Percentiles rank a stretch among this genome's conserved stretches.
Conservation (phyloP, 2,888 invertebrate genomes). For the Ditylenchus weischeri region DNA sequence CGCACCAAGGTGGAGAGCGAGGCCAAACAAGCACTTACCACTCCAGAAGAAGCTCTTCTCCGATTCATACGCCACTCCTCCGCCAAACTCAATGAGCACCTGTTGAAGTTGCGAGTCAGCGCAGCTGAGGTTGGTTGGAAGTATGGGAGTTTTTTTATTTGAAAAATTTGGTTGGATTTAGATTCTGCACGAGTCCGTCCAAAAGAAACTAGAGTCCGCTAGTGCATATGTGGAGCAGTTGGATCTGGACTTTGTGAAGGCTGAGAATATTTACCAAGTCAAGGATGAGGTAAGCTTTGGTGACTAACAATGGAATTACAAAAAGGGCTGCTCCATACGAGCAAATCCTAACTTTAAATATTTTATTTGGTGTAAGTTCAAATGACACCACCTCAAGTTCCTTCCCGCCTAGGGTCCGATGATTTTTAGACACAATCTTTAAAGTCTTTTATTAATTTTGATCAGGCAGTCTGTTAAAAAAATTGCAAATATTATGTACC, state of each 20-base stretch:
- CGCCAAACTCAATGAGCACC: constrained; percentile 15
- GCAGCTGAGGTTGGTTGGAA: background rate
- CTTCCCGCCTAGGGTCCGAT: too few relatives aligned
- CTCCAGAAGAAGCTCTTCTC: constrained; percentile 29
- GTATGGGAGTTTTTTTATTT: constrained; percentile 8
- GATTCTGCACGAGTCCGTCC: constrained; percentile 20
- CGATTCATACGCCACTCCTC: constrained; percentile 22
- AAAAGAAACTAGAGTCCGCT: constrained; percentile 23
- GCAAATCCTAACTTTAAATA: background rate
- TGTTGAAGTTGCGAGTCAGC: constrained; percentile 22
- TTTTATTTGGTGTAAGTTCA: too few relatives aligned
- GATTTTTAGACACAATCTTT: too few relatives aligned
- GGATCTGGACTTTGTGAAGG: constrained; percentile 25
- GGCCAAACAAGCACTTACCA: constrained; percentile 19
- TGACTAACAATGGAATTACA: background rate
- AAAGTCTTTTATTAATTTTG: too few relatives aligned
- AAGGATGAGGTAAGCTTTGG: constrained; percentile 25
- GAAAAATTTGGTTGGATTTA: constrained; percentile 2
- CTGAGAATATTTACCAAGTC: constrained; percentile 29
- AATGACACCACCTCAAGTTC: too few relatives aligned
- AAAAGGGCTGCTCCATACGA: background rate
- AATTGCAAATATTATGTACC: too few relatives aligned
- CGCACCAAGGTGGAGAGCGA: constrained; percentile 27
- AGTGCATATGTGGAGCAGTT: constrained; percentile 30
- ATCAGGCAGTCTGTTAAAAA: too few relatives aligned